Conservation (phyloP, 2,113 vertebrate genomes). For the Eclectus roratus region DNA sequence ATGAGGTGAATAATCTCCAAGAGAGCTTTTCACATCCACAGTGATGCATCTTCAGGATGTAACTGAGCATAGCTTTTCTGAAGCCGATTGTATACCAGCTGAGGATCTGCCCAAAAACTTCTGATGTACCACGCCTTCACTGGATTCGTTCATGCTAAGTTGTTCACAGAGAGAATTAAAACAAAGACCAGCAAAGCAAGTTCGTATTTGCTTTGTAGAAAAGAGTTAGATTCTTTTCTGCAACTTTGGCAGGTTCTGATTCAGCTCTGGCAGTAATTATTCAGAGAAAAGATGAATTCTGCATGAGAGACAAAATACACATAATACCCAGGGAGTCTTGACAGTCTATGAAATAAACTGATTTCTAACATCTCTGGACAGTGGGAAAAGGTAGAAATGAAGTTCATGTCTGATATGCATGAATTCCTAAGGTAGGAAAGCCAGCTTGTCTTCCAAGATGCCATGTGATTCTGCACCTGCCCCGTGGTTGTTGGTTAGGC, state of each 20-base stretch:
- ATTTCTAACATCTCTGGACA: constrained; percentile 40
- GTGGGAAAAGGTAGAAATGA: constrained; percentile 9
- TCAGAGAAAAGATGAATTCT: background rate
- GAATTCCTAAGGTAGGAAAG: background rate
- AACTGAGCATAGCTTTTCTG: background rate
- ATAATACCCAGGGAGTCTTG: constrained; percentile 28
- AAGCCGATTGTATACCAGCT: background rate
- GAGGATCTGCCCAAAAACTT: background rate
- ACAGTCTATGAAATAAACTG: constrained; percentile 3
- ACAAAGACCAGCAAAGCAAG: background rate
- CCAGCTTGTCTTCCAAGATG: background rate
- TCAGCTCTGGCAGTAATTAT: constrained; percentile 44
- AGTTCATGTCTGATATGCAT: background rate
- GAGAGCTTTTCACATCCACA: constrained; percentile 28
- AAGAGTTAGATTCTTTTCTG: constrained; percentile 6
- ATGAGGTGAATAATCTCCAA: constrained; percentile 16
- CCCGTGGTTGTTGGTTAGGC: background rate
- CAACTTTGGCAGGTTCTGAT: constrained; percentile 5
- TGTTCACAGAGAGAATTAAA: background rate
- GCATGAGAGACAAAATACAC: background rate
- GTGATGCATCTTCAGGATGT: background rate
- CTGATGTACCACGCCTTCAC: background rate
- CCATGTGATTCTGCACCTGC: background rate
- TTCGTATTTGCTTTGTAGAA: constrained; percentile 28
- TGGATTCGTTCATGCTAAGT: background rate